These are phyloP conservation scores for Eupithecia inturbata DNA, from an alignment of 2,888 invertebrate species.

Conservation along the genomic window DNA sequence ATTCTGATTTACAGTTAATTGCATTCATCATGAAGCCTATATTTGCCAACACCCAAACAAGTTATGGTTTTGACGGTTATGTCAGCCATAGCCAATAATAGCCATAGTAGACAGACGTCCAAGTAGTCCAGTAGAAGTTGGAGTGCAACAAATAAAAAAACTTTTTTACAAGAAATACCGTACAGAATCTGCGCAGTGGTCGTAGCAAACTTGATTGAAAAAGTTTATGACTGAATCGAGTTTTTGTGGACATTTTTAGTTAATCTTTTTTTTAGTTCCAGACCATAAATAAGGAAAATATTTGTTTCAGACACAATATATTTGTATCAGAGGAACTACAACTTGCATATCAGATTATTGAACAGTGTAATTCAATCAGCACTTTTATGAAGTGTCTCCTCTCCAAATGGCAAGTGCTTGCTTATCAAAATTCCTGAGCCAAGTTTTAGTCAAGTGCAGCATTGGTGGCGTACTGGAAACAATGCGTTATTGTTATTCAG, in stretches of 20 bases:
- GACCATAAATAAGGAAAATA: neutral
- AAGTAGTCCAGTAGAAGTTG: neutral
- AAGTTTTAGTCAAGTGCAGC: constrained; percentile 63
- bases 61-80: neutral
- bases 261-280: neutral
- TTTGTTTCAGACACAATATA: neutral
- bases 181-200: neutral
- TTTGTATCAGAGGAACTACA: no score
- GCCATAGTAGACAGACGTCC: no score
- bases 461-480: constrained; percentile 60
- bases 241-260: neutral
- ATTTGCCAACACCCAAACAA: neutral
- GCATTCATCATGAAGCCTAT: constrained; percentile 45
- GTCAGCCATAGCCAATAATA: neutral
- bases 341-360: neutral
- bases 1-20: constrained; percentile 53
- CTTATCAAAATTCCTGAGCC: constrained; percentile 56
- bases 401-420: neutral
- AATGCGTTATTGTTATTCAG: constrained; percentile 66
- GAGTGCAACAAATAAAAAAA: neutral
- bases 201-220: neutral
- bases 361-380: neutral
- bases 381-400: neutral
- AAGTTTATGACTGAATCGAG: neutral
- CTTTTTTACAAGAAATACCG: neutral